These are phyloP conservation scores for Chironomus riparius DNA, from an alignment of 2,888 invertebrate species.

Conservation along the genomic window DNA sequence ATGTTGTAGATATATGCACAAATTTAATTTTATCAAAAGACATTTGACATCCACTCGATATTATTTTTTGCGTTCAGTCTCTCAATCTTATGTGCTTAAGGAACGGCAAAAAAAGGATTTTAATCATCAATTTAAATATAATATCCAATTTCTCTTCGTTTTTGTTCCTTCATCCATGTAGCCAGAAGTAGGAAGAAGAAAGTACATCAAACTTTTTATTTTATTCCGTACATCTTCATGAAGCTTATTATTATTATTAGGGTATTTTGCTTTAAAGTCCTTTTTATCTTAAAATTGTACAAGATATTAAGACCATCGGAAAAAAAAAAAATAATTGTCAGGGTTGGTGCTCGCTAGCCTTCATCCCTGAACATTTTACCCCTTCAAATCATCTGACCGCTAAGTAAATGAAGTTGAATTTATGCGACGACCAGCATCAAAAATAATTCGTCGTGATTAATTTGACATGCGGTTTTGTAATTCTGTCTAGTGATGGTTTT, in stretches of 20 bases:
- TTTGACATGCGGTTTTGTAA: no score
- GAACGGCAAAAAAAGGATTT: neutral
- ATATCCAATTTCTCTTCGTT: neutral
- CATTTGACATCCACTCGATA: neutral
- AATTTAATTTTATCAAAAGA: conserved; percentile 6
- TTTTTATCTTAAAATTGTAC: no score
- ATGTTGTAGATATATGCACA: neutral
- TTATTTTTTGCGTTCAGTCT: neutral
- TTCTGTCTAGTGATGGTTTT: no score
- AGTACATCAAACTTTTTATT: neutral
- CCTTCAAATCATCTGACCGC: no score
- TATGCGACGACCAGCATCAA: no score
- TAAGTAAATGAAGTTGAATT: no score
- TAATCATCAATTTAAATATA: conserved; percentile 2
- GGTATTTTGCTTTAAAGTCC: neutral
- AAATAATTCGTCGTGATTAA: no score
- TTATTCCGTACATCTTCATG: neutral
- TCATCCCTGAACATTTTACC: no score
- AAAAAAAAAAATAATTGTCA: no score
- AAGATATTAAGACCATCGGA: no score
- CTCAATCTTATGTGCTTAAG: neutral
- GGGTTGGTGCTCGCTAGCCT: no score
- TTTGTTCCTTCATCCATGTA: neutral
- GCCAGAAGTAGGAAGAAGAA: neutral
- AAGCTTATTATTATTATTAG: neutral